Conservation (phyloP, 2,797 vertebrate species). For the Tauraco hartlaubi region DNA sequence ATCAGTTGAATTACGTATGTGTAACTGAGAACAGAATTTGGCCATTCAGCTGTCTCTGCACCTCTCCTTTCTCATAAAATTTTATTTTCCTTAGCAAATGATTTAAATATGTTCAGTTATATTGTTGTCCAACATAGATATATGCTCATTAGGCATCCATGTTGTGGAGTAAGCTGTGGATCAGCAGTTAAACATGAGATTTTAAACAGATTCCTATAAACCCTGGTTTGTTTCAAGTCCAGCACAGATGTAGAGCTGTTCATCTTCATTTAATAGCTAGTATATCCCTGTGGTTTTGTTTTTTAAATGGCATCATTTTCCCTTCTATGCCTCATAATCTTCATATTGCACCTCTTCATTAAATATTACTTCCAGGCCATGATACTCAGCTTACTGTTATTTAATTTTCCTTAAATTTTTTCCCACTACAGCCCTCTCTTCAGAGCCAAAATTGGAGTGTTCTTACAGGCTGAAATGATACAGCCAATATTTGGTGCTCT, state of each 20-base stretch:
- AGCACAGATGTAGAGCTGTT: slow-evolving; percentile 27
- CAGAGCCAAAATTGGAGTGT: neutral
- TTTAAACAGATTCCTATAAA: slow-evolving; percentile 55
- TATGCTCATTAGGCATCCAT: slow-evolving; percentile 32
- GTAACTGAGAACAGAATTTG: slow-evolving; percentile 43
- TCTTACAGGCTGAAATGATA: neutral
- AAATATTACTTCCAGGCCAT: slow-evolving; percentile 1
- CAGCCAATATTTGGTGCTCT: neutral
- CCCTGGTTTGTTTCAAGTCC: slow-evolving; percentile 17
- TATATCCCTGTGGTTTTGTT: slow-evolving; percentile 4
- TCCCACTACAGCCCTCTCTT: neutral
- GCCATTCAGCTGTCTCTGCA: slow-evolving; percentile 1
- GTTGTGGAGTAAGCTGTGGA: slow-evolving; percentile 4
- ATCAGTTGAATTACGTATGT: slow-evolving; percentile 1
- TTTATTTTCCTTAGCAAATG: slow-evolving; percentile 40
- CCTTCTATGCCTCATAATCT: neutral
- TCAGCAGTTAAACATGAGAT: slow-evolving; percentile 22
- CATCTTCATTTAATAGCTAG: slow-evolving; percentile 29
- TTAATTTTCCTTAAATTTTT: neutral
- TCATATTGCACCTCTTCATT: neutral
- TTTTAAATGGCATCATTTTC: slow-evolving; percentile 25
- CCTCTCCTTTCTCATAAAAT: slow-evolving; percentile 29
- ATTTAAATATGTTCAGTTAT: slow-evolving; percentile 32
- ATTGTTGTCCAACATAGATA: neutral
- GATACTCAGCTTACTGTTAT: neutral